A percentile compares a stretch with the other conserved stretches of the same genome.
phyloP scores from a whole-genome alignment of 2,113 vertebrate genomes.

The Tautogolabrus adspersus region DNA sequence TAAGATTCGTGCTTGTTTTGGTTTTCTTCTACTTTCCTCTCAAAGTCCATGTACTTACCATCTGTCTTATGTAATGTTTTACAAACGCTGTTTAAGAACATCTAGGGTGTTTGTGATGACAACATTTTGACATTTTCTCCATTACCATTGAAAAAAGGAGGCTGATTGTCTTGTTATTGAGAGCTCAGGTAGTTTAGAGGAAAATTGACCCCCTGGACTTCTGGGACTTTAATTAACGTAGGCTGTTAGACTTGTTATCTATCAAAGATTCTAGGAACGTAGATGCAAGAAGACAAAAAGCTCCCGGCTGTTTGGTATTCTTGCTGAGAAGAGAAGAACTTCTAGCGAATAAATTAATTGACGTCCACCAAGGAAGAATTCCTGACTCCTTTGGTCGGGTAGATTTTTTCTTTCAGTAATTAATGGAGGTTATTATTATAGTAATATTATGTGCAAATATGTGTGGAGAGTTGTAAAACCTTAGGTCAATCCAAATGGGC shows the following conservation, averaged over 20 bases:
- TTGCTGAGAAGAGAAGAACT: conserved; percentile 1
- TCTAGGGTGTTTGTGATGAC: conserved; percentile 4
- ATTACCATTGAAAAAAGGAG: not conserved
- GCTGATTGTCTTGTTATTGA: not conserved
- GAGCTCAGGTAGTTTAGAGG: not conserved
- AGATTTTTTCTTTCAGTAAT: not conserved
- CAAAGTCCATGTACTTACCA: conserved; percentile 11
- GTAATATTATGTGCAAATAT: not conserved
- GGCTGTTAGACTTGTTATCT: not conserved
- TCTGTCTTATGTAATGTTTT: not conserved
- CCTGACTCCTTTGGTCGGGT: not conserved
- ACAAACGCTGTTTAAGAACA: conserved; percentile 7
- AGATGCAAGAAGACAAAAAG: conserved; percentile 9
- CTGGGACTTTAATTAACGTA: not conserved
- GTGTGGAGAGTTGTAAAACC: not conserved
- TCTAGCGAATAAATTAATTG: conserved; percentile 19
- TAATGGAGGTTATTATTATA: not conserved
- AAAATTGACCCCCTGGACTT: conserved; percentile 24
- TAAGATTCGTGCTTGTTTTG: too few species aligned
- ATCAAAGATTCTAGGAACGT: not conserved
- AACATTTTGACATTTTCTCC: not conserved
- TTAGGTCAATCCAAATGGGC: not conserved
- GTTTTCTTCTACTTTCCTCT: not conserved
- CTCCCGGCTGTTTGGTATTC: conserved; percentile 28
- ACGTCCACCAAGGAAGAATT: conserved; percentile 13